These are phyloP conservation scores for Enteromius treurensis DNA, from an alignment of 2,797 vertebrate genomes.

Conservation along the genomic window DNA sequence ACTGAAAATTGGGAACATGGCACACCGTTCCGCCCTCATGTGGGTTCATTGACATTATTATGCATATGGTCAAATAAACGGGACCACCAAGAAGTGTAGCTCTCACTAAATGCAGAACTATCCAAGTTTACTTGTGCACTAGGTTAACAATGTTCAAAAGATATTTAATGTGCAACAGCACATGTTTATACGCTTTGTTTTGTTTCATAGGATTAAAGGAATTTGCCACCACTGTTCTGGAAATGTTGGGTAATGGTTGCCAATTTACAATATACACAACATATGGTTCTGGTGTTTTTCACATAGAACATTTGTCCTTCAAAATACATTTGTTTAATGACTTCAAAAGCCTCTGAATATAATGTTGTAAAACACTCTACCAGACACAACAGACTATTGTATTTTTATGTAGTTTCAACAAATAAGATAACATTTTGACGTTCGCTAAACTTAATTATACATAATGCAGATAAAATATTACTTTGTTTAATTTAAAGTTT, in stretches of 20 bases:
- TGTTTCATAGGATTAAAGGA: conserved; percentile 42
- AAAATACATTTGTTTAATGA: conserved; percentile 52
- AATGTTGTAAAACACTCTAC: conserved; percentile 5
- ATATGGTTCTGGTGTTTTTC: conserved; percentile 33
- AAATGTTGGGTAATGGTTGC: conserved; percentile 38
- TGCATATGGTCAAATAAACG: background rate
- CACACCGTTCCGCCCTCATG: conserved; percentile 8
- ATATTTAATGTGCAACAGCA: conserved; percentile 37
- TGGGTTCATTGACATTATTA: conserved; percentile 1
- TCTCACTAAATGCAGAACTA: background rate
- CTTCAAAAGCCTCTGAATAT: conserved; percentile 45
- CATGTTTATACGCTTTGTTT: conserved; percentile 36
- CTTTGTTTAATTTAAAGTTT: background rate
- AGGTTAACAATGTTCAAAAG: conserved; percentile 33
- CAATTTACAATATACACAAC: conserved; percentile 26
- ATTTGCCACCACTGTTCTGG: conserved; percentile 47
- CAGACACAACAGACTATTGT: background rate
- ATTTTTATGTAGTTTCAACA: background rate
- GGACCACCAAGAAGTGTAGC: conserved; percentile 21
- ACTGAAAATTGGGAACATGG: conserved; percentile 4
- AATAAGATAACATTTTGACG: background rate
- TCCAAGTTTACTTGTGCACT: conserved; percentile 15
- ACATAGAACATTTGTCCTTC: conserved; percentile 33
- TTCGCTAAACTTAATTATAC: background rate
- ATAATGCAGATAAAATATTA: background rate